Conservation (phyloP, 2,888 invertebrate genomes). For the Drosophila conformis region DNA sequence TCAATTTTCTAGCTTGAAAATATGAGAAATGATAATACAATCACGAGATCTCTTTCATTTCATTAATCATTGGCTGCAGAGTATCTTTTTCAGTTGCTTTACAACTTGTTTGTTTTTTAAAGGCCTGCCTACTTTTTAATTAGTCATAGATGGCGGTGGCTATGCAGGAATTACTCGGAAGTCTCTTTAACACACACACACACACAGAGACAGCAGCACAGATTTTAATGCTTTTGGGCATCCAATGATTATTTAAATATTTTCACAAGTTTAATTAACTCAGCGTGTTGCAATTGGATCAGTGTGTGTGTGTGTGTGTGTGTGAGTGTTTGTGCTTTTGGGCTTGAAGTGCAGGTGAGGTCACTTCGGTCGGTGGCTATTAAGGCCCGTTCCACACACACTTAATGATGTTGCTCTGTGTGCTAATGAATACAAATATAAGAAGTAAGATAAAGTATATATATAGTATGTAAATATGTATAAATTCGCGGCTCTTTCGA, state of each 20-base stretch:
- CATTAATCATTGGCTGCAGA: background rate
- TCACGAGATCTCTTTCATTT: background rate
- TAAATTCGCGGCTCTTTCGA: conserved; percentile 12
- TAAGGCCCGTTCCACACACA: conserved; percentile 17
- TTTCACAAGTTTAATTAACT: conserved; percentile 70
- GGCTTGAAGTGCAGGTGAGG: conserved; percentile 63
- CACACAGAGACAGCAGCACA: conserved; percentile 1
- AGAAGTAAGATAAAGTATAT: conserved; percentile 21
- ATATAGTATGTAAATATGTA: conserved; percentile 5
- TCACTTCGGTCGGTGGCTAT: conserved; percentile 66
- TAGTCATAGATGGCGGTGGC: conserved; percentile 38
- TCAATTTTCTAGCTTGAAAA: background rate
- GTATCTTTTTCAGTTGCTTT: background rate
- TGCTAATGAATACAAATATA: conserved; percentile 73
- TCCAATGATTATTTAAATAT: conserved; percentile 50
- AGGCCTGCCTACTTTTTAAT: conserved; percentile 62
- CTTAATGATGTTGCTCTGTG: conserved; percentile 13
- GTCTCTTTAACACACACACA: no score
- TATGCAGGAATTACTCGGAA: background rate
- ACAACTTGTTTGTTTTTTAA: conserved; percentile 5
- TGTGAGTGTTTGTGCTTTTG: background rate
- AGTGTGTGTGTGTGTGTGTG: background rate
- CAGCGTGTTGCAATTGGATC: conserved; percentile 23
- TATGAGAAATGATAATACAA: background rate
- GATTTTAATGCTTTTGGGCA: conserved; percentile 26